These are phyloP conservation scores for Champsocephalus gunnari DNA, from an alignment of 2,797 vertebrate species.

Conservation along the genomic window DNA sequence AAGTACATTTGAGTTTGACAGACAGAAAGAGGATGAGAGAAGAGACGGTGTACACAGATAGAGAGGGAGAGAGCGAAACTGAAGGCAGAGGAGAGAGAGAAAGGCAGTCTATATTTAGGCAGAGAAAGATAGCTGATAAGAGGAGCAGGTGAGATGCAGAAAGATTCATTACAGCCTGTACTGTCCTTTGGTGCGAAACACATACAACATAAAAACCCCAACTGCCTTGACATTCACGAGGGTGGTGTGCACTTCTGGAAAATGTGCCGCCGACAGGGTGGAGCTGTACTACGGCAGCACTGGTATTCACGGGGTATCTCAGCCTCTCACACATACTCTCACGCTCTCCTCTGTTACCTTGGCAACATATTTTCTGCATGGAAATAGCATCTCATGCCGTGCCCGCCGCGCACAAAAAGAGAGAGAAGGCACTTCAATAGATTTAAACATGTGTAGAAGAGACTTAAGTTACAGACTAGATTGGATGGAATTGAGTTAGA, in stretches of 20 bases:
- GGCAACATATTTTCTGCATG: conserved; percentile 88
- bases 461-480: conserved; percentile 58
- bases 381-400: conserved; percentile 83
- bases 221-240: conserved; percentile 30
- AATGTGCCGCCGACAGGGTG: conserved; percentile 55
- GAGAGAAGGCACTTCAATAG: conserved; percentile 48
- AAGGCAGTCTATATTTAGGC: conserved; percentile 60
- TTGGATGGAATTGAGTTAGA: conserved; percentile 39
- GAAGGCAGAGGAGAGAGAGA: conserved; percentile 36
- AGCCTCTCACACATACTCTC: conserved; percentile 51
- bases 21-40: conserved; percentile 22
- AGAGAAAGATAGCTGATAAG: conserved; percentile 44
- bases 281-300: conserved; percentile 64
- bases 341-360: conserved; percentile 85
- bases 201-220: conserved; percentile 23
- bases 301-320: conserved; percentile 76
- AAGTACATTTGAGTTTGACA: conserved; percentile 44
- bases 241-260: conserved; percentile 9
- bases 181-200: conserved; percentile 14
- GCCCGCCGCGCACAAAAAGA: conserved; percentile 53
- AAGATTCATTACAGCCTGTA: conserved; percentile 28
- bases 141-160: conserved; percentile 50
- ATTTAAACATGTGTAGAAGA: conserved; percentile 63
- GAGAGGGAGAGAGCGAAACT: not conserved
- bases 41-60: conserved; percentile 37